Conservation (phyloP, 2,797 vertebrate species). For the Calcarius lapponicus region DNA sequence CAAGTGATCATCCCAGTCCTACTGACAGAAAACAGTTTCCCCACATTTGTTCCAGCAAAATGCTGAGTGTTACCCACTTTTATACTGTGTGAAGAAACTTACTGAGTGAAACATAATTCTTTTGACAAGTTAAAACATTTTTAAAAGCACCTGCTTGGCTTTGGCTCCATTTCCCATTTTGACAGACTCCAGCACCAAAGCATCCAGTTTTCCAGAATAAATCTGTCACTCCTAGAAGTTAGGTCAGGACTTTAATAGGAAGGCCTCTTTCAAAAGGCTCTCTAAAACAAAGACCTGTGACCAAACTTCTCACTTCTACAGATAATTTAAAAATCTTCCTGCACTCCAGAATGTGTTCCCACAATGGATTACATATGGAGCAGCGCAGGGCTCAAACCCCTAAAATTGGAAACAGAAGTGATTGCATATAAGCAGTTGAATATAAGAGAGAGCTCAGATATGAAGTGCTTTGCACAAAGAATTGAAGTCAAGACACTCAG, state of each 20-base stretch:
- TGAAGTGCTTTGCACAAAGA: not conserved
- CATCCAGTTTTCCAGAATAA: not conserved
- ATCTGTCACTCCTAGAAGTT: not conserved
- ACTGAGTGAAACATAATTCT: not conserved
- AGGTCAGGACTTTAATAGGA: not conserved
- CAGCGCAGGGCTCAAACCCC: not conserved
- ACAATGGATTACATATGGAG: not conserved
- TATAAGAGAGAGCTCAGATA: not conserved
- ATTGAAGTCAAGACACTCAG: not conserved
- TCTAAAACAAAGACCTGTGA: not conserved
- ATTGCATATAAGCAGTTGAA: not conserved
- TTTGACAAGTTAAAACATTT: slow-evolving; percentile 3
- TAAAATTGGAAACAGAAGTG: not conserved
- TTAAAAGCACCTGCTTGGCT: not conserved
- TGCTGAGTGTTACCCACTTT: not conserved
- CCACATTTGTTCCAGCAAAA: not conserved
- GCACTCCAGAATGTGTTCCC: not conserved
- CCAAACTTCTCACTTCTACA: not conserved
- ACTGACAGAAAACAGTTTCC: not conserved
- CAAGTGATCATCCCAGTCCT: not conserved
- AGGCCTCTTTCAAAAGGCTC: not conserved
- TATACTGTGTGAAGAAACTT: not conserved
- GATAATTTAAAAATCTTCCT: not conserved
- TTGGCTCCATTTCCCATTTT: not conserved
- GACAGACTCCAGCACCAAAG: not conserved